phyloP scores from a whole-genome alignment of 2,113 vertebrate genomes.

The Acrocephalus kingi region DNA sequence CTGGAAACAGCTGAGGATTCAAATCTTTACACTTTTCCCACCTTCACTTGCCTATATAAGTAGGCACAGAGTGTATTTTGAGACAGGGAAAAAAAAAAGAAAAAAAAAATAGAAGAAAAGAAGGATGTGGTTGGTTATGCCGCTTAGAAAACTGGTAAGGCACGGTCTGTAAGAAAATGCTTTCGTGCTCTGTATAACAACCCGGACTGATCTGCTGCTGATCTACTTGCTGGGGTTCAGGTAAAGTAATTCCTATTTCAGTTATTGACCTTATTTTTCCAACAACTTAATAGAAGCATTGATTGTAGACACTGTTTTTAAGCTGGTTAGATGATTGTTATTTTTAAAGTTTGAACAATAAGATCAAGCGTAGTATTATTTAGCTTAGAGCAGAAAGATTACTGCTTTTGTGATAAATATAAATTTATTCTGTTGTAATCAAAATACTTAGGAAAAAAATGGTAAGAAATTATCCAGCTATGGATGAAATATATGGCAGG shows the following conservation, averaged over 20 bases:
- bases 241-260: constrained; percentile 8
- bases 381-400: neutral
- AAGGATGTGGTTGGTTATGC: constrained; percentile 57
- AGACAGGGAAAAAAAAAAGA: neutral
- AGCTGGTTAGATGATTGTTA: neutral
- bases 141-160: neutral
- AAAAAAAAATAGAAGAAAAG: neutral
- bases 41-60: neutral
- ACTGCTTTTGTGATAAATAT: neutral
- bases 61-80: neutral
- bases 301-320: neutral
- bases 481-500: neutral
- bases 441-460: neutral
- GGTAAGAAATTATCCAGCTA: neutral
- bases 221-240: neutral
- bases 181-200: neutral
- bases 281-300: neutral
- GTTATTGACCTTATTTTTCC: neutral
- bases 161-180: neutral
- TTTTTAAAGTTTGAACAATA: neutral
- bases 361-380: neutral
- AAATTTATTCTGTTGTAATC: neutral
- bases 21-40: neutral
- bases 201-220: neutral
- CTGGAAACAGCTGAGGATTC: neutral